phyloP scores from a whole-genome alignment of 2,797 vertebrate genomes.

The Schizothorax lantsangensis region DNA sequence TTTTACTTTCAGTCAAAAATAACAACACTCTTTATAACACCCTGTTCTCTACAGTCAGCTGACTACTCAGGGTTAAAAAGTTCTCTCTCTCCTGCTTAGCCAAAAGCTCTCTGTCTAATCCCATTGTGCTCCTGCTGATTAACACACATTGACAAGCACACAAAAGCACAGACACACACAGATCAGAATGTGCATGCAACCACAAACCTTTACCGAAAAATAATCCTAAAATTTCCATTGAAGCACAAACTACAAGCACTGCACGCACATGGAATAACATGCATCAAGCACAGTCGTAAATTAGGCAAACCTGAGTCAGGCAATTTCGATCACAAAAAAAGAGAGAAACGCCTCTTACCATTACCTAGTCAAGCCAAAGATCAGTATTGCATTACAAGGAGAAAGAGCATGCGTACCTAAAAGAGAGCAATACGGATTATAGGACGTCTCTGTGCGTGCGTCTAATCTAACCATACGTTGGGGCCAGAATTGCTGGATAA shows the following conservation, averaged over 20 bases:
- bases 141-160: slow-evolving; percentile 35
- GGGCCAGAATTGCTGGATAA: neutral
- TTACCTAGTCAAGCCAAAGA: neutral
- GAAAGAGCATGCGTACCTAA: neutral
- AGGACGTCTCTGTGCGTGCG: neutral
- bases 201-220: neutral
- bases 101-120: slow-evolving; percentile 44
- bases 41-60: slow-evolving; percentile 67
- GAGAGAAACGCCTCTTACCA: slow-evolving; percentile 25
- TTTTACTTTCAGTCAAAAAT: neutral
- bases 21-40: slow-evolving; percentile 12
- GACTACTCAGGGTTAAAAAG: slow-evolving; percentile 69
- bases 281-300: neutral
- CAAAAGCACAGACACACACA: slow-evolving; percentile 28
- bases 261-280: neutral
- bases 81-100: slow-evolving; percentile 44
- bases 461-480: neutral
- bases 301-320: neutral
- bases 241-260: neutral
- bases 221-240: neutral
- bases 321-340: neutral
- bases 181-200: slow-evolving; percentile 10
- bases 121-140: slow-evolving; percentile 32
- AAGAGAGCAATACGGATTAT: neutral
- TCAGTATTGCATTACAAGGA: slow-evolving; percentile 12